Evolutionary conservation across 1,140 invertebrate genomes (phyloP).

Genomic region (Pachypsylla venusta): DNA sequence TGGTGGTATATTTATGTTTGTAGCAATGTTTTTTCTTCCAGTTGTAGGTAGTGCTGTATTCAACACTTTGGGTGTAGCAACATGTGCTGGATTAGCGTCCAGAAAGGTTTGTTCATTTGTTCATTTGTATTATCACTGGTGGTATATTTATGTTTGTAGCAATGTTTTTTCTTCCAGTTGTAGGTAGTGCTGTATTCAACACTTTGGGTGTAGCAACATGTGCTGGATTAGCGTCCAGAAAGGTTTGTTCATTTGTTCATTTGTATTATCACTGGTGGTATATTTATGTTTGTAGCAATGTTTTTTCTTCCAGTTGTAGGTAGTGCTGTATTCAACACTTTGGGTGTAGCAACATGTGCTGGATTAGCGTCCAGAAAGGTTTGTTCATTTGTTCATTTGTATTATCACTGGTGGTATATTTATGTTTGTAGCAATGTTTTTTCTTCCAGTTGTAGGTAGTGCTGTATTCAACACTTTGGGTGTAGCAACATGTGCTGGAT

Average conservation of each 20-base stretch:
- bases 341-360: conserved; percentile 50
- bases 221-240: conserved; percentile 44
- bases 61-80: conserved; percentile 52
- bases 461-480: conserved; percentile 56
- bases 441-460: conserved; percentile 45
- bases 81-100: conserved; percentile 46
- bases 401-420: too few species aligned
- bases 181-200: conserved; percentile 56
- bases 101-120: conserved; percentile 37
- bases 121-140: too few species aligned
- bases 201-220: conserved; percentile 50
- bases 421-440: neutral
- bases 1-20: neutral
- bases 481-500: conserved; percentile 47
- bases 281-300: neutral
- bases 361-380: conserved; percentile 49
- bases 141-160: neutral
- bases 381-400: neutral
- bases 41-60: conserved; percentile 55
- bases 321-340: conserved; percentile 53
- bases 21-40: conserved; percentile 27
- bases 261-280: neutral
- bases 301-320: conserved; percentile 56
- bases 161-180: conserved; percentile 40
- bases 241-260: conserved; percentile 37